Evolutionary conservation across 1,140 invertebrate genomes (phyloP), one percentile per base, ranked within the genome.

Genomic region (Scaptomyza graminum): DNA sequence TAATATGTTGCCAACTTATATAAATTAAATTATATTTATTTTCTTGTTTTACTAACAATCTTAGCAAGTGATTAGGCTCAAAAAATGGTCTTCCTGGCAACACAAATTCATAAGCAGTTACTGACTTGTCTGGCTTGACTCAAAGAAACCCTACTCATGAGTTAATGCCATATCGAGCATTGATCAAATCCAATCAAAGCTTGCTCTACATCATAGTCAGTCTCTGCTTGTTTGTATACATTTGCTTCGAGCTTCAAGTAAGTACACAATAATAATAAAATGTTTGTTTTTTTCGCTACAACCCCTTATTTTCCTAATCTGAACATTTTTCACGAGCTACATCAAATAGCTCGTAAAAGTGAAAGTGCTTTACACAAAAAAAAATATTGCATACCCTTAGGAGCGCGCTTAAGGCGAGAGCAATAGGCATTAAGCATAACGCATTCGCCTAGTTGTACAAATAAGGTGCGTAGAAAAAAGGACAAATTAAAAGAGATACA

Each of bases 401-500:
- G 41, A 31, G 76, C 39, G 47, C 52, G 51, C 41, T 28, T n/a
- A 18, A 52, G 9, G 47, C 1, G 49, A n/a, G 9, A 49, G 34
- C 9, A 22, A 56, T 2, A 39, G 5, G 22, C 37, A 41, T 11
- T 9, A 52, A 54, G 11, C 31, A 69, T 63, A 41, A 62, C 49
- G 43, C 39, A 62, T 62, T 39, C 59, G 51, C 66, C 44, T 8
- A 44, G 50, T 31, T 51, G 50, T 31, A 44, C 39, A 34, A 74
- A 69, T 62, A 54, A 79, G 83, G 65, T 82, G 70, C 37, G 51
- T 41, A 44, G 44, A 79, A 83, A 79, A 83, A 83, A 65, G 70
- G 83, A 82, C 74, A 2, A 0, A 34, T 8, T 31, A 3, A 4
- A 31, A 31, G 7, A 31, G 6, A 31, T 31, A 31, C 7, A 31